phyloP scores from a whole-genome alignment of 2,797 vertebrate species.

The Sternarchorhynchus goeldii region DNA sequence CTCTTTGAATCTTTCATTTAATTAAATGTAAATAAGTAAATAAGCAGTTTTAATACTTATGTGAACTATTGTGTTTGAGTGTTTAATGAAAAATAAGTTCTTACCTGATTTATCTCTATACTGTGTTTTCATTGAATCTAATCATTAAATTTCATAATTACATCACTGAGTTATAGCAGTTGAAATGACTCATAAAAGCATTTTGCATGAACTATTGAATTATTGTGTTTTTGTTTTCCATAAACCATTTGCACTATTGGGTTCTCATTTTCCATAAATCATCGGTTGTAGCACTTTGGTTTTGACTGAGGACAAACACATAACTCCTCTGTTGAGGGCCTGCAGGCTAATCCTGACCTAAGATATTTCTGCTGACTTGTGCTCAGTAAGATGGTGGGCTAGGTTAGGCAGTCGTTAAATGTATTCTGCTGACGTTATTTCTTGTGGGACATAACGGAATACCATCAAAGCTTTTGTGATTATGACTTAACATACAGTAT shows the following conservation, averaged over 20 bases:
- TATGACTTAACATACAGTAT: neutral
- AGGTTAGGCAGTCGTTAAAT: neutral
- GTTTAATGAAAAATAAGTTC: no score
- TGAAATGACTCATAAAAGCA: no score
- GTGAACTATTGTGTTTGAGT: no score
- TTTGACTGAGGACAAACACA: constrained; percentile 7
- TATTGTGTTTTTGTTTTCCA: neutral
- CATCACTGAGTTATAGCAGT: neutral
- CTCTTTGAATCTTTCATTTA: no score
- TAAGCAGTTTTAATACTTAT: no score
- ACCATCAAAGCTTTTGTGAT: neutral
- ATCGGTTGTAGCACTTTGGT: no score
- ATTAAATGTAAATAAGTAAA: no score
- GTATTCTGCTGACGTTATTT: neutral
- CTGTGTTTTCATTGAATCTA: no score
- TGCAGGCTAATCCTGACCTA: neutral
- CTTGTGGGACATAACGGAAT: constrained; percentile 2
- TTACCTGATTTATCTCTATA: no score
- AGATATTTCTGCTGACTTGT: neutral
- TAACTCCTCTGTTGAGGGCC: neutral
- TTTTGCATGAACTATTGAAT: neutral
- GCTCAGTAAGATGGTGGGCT: neutral
- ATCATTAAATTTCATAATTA: neutral
- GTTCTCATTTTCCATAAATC: neutral
- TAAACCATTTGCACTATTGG: neutral